A percentile compares a stretch with the other conserved stretches of the same genome.
Evolutionary conservation across 2,888 invertebrate genomes (phyloP).

Genomic region (Eupithecia exiguata): DNA sequence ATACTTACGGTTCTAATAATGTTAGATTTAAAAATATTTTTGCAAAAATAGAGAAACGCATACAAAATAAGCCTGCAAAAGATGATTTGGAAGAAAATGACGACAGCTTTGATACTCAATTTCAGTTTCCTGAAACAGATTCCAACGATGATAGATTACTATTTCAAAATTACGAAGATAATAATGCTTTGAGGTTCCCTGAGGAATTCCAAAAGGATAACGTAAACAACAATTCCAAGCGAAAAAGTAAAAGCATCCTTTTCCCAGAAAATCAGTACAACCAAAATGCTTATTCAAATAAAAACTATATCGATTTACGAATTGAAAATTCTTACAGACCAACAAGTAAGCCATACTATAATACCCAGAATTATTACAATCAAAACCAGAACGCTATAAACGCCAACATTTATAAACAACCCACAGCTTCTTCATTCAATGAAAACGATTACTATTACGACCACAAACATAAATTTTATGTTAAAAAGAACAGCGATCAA

Average conservation of each 20-base stretch:
- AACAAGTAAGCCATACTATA: constrained; percentile 14
- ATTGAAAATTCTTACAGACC: constrained; percentile 17
- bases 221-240: constrained; percentile 40
- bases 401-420: constrained; percentile 29
- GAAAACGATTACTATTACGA: constrained; percentile 53
- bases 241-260: constrained; percentile 47
- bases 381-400: constrained; percentile 33
- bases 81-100: constrained; percentile 39
- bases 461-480: constrained; percentile 52
- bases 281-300: constrained; percentile 33
- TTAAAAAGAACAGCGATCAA: constrained; percentile 43
- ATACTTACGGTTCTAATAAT: constrained; percentile 46
- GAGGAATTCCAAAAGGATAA: constrained; percentile 40
- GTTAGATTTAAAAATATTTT: constrained; percentile 46
- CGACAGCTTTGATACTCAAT: constrained; percentile 52
- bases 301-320: constrained; percentile 15
- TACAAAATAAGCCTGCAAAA: constrained; percentile 63
- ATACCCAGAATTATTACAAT: constrained; percentile 26
- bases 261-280: constrained; percentile 45
- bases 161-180: constrained; percentile 33
- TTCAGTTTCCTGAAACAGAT: constrained; percentile 59
- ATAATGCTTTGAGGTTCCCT: constrained; percentile 55
- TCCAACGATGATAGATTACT: constrained; percentile 38
- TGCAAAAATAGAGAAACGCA: constrained; percentile 61
- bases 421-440: constrained; percentile 40